Evolutionary conservation across 2,797 vertebrate genomes (phyloP), one percentile per base, ranked within the genome.

Genomic region (Manis pentadactyla): DNA sequence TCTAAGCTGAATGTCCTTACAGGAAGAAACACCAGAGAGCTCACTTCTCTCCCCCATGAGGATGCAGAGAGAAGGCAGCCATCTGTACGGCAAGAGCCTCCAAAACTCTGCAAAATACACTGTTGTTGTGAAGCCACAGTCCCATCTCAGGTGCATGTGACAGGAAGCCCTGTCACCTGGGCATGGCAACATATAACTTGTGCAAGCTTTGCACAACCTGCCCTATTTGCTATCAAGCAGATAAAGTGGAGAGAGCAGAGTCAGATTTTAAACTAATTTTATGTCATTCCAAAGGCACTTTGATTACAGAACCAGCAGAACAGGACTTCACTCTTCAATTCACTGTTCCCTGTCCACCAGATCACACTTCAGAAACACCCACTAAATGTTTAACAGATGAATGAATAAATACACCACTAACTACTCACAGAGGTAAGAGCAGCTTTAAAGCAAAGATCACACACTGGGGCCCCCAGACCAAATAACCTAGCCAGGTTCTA

Each of bases 341-440:
- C 49, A 93, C 11, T 23, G 34, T 68, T 75, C 46, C 59, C 49
- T 49, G 34, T 5, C 4, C 46, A 13, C 31, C 12, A 73, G 92
- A 92, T 27, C 29, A 71, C 61, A 93, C 29, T 74, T 51, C 51
- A 74, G 31, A 90, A 93, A 86, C 4, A 82, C 27, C 31, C 39
- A 63, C 42, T 17, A 68, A 88, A 39, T 57, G n/a, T 64, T 63
- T 92, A 37, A 82, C 79, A 91, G 90, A 84, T 64, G 61, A 91
- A 92, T 39, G 13, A 96, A 55, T 46, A 31, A 6, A 66, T 69
- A 18, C 18, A 77, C 17, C 46, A 57, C 13, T 46, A 92, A 63
- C 15, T 61, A 23, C 53, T 88, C 93, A 79, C 39, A 64, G 25
- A 81, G 29, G 0, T 73, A 69, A 81, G 53, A 57, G 57, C 12